These are phyloP conservation scores for Caranx melampygus DNA, from an alignment of 2,113 vertebrate species.

Conservation along the genomic window DNA sequence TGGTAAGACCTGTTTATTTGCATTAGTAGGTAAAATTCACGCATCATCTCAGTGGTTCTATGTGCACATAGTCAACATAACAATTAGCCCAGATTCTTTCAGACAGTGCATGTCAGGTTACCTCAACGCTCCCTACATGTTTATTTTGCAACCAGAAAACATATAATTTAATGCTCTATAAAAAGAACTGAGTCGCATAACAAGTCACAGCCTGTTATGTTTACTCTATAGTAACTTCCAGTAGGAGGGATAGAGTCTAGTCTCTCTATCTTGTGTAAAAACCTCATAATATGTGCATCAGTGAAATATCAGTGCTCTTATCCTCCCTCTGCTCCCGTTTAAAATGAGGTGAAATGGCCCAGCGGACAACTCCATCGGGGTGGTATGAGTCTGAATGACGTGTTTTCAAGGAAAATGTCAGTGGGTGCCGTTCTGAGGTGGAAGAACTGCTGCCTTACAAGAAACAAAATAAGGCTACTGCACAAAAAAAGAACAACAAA, in stretches of 20 bases:
- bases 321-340: constrained; percentile 1
- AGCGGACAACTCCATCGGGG: background rate
- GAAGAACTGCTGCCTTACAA: background rate
- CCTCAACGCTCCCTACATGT: background rate
- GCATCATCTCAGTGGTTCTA: no score
- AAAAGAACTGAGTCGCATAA: background rate
- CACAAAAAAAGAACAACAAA: no score
- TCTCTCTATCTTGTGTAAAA: no score
- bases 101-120: no score
- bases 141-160: background rate
- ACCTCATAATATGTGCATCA: no score
- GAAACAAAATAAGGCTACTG: background rate
- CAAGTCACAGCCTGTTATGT: no score
- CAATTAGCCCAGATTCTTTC: no score
- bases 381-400: background rate
- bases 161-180: background rate
- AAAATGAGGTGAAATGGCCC: background rate
- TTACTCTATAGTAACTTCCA: no score
- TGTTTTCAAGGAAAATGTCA: background rate
- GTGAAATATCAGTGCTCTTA: background rate
- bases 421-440: background rate
- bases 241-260: no score
- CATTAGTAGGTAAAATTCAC: no score
- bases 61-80: no score
- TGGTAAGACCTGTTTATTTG: no score